Conservation (phyloP, 2,888 invertebrate genomes). For the Chouioia cunea region DNA sequence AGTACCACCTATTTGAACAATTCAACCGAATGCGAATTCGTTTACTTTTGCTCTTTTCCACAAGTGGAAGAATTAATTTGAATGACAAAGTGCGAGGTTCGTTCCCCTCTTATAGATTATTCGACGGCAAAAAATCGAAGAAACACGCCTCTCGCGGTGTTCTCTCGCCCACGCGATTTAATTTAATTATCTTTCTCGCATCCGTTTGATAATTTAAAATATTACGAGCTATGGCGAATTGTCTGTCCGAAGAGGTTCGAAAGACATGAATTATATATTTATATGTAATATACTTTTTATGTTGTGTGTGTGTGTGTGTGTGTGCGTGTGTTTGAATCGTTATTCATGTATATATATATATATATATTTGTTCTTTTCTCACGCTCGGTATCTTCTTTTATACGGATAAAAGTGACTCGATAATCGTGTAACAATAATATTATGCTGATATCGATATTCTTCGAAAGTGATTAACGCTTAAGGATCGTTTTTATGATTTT, state of each 20-base stretch:
- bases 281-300: conserved; percentile 13
- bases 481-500: no score
- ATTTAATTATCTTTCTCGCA: conserved; percentile 47
- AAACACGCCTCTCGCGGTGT: conserved; percentile 28
- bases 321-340: conserved; percentile 4
- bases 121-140: conserved; percentile 8
- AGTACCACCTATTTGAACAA: conserved; percentile 5
- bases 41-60: conserved; percentile 2
- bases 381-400: conserved; percentile 20
- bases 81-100: conserved; percentile 39
- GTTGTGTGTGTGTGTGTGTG: conserved; percentile 22
- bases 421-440: conserved; percentile 50
- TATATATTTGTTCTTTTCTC: neutral
- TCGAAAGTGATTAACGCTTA: conserved; percentile 42
- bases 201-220: conserved; percentile 56
- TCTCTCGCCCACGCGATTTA: conserved; percentile 39
- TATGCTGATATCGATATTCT: conserved; percentile 48
- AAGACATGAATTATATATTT: conserved; percentile 38
- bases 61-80: conserved; percentile 15
- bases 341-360: no score
- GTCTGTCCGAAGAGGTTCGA: conserved; percentile 50
- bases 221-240: conserved; percentile 57
- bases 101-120: conserved; percentile 20
- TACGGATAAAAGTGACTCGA: conserved; percentile 44
- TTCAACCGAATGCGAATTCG: no score